Evolutionary conservation across 2,113 vertebrate species (phyloP).

Genomic region (Malaclemys terrapin): DNA sequence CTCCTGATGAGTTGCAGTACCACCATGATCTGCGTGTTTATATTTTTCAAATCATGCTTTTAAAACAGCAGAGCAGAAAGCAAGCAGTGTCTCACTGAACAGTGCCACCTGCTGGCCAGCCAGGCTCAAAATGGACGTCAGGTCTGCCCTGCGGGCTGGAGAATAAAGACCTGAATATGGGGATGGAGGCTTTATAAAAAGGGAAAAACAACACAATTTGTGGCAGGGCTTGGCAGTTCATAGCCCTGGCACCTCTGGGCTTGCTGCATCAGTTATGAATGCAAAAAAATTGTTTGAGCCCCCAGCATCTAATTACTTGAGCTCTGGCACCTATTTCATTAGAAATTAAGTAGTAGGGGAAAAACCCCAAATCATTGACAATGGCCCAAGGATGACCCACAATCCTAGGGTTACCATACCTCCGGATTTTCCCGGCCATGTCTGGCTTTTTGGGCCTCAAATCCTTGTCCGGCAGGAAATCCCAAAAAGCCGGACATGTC

Average conservation of each 20-base stretch:
- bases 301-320: too few species aligned
- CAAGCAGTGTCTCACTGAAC: neutral
- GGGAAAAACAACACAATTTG: neutral
- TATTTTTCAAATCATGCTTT: neutral
- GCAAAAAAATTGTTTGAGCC: too few species aligned
- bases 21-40: neutral
- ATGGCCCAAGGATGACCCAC: neutral
- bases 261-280: too few species aligned
- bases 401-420: neutral
- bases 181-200: neutral
- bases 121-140: accelerated
- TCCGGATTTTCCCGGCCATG: too few species aligned
- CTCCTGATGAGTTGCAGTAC: neutral
- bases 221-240: too few species aligned
- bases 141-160: neutral
- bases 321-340: too few species aligned
- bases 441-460: too few species aligned
- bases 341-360: too few species aligned
- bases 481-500: too few species aligned
- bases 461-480: too few species aligned
- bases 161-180: neutral
- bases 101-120: neutral
- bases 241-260: too few species aligned
- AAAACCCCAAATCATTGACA: neutral
- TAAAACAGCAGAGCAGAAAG: neutral